Conservation (phyloP, 92 coral and sea anemone genomes). For the Epizoanthus fatuus region DNA sequence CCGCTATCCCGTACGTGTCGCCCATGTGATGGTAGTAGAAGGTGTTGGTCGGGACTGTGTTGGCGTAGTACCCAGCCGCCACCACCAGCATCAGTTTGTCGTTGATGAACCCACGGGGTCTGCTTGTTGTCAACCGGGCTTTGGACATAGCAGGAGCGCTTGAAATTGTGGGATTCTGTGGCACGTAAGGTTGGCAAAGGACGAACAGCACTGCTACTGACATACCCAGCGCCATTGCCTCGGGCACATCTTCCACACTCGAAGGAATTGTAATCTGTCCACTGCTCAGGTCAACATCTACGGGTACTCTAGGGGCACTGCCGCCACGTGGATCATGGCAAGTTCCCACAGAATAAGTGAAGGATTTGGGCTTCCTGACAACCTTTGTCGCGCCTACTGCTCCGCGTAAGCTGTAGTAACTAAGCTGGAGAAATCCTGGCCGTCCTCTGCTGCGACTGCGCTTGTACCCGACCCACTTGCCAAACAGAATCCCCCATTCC, state of each 20-base stretch:
- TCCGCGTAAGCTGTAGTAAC: constrained; percentile 53
- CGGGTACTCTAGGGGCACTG: not conserved
- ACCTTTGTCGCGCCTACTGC: constrained; percentile 41
- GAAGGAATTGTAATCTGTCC: constrained; percentile 61
- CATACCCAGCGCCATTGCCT: constrained; percentile 77
- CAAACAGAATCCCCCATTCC: constrained; percentile 86
- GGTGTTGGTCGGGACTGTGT: constrained; percentile 64
- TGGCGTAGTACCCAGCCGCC: constrained; percentile 68
- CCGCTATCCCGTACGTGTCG: constrained; percentile 3
- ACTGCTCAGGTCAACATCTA: constrained; percentile 50
- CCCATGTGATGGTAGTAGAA: constrained; percentile 21
- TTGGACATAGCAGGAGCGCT: constrained; percentile 40
- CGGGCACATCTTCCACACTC: constrained; percentile 71
- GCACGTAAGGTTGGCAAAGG: constrained; percentile 71
- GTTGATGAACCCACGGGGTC: constrained; percentile 50
- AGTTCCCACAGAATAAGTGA: constrained; percentile 48
- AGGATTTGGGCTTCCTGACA: constrained; percentile 22
- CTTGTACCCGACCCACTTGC: constrained; percentile 76
- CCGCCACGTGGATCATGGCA: constrained; percentile 26
- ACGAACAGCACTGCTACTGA: constrained; percentile 77
- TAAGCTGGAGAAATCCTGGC: constrained; percentile 56
- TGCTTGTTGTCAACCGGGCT: not conserved
- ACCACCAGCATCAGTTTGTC: constrained; percentile 54
- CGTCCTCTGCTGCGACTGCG: constrained; percentile 64
- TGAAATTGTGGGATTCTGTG: constrained; percentile 8